Conservation (phyloP, 2,113 vertebrate genomes). For the Calyptommatus sinebrachiatus region DNA sequence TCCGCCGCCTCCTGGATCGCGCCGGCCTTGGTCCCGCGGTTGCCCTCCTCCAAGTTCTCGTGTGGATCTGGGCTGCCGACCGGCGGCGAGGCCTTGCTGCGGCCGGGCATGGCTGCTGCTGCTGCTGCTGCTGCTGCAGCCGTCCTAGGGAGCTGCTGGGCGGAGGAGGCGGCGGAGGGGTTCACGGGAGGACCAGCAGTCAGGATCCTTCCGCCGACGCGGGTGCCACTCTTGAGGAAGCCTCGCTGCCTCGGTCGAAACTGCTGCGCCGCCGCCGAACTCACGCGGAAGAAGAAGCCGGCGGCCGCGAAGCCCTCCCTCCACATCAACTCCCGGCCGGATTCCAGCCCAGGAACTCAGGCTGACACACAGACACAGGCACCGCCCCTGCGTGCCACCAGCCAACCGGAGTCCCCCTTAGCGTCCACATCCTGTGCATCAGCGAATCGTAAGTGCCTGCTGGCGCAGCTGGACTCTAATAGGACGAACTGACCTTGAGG, state of each 20-base stretch:
- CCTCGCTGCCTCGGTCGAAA: background rate
- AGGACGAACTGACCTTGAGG: fast-evolving
- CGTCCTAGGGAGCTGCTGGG: no score
- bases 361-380: constrained; percentile 2
- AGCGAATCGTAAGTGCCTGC: background rate
- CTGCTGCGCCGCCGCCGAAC: constrained; percentile 40
- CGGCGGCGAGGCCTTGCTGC: constrained; percentile 65
- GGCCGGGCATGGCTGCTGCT: constrained; percentile 62
- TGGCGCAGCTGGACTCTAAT: background rate
- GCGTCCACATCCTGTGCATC: background rate
- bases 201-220: background rate
- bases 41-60: constrained; percentile 54
- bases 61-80: constrained; percentile 63
- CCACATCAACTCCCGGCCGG: constrained; percentile 35
- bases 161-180: constrained; percentile 13
- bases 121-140: background rate
- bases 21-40: constrained; percentile 64
- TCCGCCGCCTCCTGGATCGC: constrained; percentile 58
- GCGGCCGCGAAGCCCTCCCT: background rate
- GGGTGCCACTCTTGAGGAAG: constrained; percentile 10
- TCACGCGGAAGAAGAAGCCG: constrained; percentile 33
- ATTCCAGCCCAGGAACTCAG: background rate
- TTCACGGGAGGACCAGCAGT: constrained; percentile 11
- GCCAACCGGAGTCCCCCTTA: constrained; percentile 33
- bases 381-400: background rate